Base-by-base conservation (phyloP, 37 sponge, comb jelly and placozoan genomes). In the Theonella swinhoei region DNA sequence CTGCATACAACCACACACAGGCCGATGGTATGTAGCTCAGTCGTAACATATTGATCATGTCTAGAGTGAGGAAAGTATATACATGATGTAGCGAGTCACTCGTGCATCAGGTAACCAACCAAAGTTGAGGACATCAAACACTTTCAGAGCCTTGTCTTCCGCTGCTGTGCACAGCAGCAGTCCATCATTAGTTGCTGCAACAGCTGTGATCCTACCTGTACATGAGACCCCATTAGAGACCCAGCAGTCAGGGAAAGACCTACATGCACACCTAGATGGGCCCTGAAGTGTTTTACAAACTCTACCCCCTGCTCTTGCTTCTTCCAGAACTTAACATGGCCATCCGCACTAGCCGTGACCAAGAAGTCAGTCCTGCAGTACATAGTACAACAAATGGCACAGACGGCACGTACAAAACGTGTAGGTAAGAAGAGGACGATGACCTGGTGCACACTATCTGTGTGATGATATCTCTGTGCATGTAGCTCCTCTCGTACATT, bases 271-370 rank as follows among this genome's bases (percentile, higher is more conserved):
- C 94, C 94, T 26, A 91, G 71, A 69, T 98, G 99, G 62, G 99
- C 99, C 60, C 94, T 82, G 71, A 90, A 96, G 65, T 98, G 96
- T 72, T 98, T 98, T 31, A 98, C 99, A 94, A 98, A 98, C 83
- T 98, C 99, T 65, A 98, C 89, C 0, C 88, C 94, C 0, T 77
- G 77, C 47, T 89, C 94, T 37, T 87, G 78, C 75, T 98, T 98
- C 89, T 98, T 98, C 99, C 99, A 98, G 74, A 96, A 98, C 87
- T 98, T 98, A 40, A 98, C 93, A 77, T 98, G 99, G 17, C 99
- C 99, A 82, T 98, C 99, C 14, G 41, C 62, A 72, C 96, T 96
- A 11, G 91, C 96, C 23, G 99, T 98, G 30, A 96, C 79, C 3
- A 98, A 11, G 69, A 98, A 98, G 62, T 98, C 92, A 38, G 88